phyloP scores from a whole-genome alignment of 2,888 invertebrate genomes.

The Lithophane leautieri region DNA sequence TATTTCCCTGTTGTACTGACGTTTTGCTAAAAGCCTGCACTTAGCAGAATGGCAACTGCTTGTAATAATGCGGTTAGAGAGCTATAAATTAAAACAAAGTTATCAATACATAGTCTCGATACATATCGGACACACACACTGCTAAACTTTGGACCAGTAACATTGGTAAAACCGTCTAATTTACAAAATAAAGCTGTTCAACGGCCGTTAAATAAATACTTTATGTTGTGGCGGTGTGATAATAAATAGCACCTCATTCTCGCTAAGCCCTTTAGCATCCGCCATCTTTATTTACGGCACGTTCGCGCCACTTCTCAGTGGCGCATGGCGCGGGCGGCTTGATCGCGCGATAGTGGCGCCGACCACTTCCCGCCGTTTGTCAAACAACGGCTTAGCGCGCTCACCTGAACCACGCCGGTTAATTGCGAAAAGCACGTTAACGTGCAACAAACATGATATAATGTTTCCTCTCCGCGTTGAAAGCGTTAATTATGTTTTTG shows the following conservation, averaged over 20 bases:
- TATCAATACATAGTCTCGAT: constrained; percentile 15
- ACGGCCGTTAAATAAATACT: constrained; percentile 64
- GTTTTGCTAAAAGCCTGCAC: constrained; percentile 38
- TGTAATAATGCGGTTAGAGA: constrained; percentile 34
- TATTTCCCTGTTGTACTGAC: constrained; percentile 55
- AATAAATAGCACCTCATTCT: constrained; percentile 69
- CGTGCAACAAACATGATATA: constrained; percentile 85
- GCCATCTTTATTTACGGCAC: constrained; percentile 87
- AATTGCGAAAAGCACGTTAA: constrained; percentile 86
- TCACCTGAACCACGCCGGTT: constrained; percentile 82
- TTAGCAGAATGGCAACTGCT: constrained; percentile 20
- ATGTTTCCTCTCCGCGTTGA: constrained; percentile 79
- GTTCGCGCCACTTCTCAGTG: constrained; percentile 81
- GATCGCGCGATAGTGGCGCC: constrained; percentile 82
- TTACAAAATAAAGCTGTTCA: constrained; percentile 63
- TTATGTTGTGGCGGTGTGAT: constrained; percentile 66
- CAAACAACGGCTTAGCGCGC: constrained; percentile 78
- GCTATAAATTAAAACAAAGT: constrained; percentile 14
- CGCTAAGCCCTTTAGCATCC: constrained; percentile 76
- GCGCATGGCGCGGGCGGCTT: constrained; percentile 55
- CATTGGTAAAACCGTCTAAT: constrained; percentile 47
- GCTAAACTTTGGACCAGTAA: constrained; percentile 25
- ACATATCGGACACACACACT: not conserved
- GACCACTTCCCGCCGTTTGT: constrained; percentile 85
- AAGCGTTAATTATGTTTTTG: constrained; percentile 73